phyloP scores from a whole-genome alignment of 2,113 vertebrate species.

The Xenus cinereus region DNA sequence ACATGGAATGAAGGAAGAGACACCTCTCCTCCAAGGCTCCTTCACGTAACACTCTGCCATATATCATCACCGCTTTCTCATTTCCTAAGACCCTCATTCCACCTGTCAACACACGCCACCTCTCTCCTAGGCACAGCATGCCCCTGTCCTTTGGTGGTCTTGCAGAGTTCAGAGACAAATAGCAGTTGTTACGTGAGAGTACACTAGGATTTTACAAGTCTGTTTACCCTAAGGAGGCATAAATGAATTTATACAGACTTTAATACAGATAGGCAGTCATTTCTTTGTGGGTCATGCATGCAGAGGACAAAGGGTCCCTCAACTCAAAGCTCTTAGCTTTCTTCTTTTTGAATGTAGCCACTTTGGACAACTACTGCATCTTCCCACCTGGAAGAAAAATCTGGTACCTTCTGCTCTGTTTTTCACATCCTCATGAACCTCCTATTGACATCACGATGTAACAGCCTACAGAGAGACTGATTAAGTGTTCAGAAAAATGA shows the following conservation, averaged over 20 bases:
- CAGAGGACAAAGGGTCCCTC: neutral
- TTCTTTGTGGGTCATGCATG: neutral
- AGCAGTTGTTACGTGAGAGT: neutral
- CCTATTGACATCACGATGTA: conserved; percentile 45
- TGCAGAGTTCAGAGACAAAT: neutral
- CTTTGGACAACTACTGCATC: neutral
- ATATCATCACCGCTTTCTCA: neutral
- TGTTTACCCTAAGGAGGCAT: neutral
- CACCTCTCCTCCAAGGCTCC: neutral
- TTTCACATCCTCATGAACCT: conserved; percentile 29
- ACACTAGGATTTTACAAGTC: neutral
- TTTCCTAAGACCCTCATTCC: neutral
- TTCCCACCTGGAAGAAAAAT: conserved; percentile 4
- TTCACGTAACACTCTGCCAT: neutral
- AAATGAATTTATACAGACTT: neutral
- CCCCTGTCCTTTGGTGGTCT: neutral
- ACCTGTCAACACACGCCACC: neutral
- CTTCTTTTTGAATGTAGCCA: neutral
- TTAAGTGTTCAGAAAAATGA: conserved; percentile 53
- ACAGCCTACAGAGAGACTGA: conserved; percentile 24
- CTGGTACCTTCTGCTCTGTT: neutral
- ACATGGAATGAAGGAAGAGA: neutral
- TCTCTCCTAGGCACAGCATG: neutral
- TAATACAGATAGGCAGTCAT: neutral
- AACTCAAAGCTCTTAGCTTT: neutral